Evolutionary conservation across 2,113 vertebrate genomes (phyloP).

Genomic region (Eulemur macaco): DNA sequence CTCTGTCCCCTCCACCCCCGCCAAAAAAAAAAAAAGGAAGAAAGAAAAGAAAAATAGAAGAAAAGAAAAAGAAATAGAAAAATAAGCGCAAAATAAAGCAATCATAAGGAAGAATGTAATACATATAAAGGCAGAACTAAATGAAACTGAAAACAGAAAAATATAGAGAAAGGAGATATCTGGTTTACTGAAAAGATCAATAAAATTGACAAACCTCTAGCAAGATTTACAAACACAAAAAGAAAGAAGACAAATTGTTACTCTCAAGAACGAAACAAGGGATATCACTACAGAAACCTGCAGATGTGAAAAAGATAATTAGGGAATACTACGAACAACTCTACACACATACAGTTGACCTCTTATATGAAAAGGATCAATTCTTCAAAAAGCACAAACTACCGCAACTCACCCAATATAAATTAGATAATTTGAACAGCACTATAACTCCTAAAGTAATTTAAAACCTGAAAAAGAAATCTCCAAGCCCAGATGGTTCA

Average conservation of each 20-base stretch:
- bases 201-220: neutral
- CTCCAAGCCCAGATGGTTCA: neutral
- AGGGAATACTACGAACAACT: neutral
- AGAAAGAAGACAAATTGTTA: neutral
- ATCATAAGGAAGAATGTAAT: neutral
- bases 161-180: neutral
- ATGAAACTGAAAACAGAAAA: neutral
- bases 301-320: neutral
- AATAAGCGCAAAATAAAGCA: conserved; percentile 1
- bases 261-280: neutral
- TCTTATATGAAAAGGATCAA: neutral
- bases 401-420: neutral
- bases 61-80: too few relatives aligned
- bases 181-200: neutral
- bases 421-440: neutral
- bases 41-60: too few relatives aligned
- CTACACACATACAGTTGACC: neutral
- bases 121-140: neutral
- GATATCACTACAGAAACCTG: neutral
- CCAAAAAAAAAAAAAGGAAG: too few relatives aligned
- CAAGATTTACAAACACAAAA: neutral
- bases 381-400: neutral
- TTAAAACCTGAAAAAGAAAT: neutral
- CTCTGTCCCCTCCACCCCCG: too few relatives aligned
- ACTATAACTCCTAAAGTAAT: neutral